Evolutionary conservation across 2,797 vertebrate genomes (phyloP), one percentile per base, ranked within the genome.

Genomic region (Macropodus opercularis): DNA sequence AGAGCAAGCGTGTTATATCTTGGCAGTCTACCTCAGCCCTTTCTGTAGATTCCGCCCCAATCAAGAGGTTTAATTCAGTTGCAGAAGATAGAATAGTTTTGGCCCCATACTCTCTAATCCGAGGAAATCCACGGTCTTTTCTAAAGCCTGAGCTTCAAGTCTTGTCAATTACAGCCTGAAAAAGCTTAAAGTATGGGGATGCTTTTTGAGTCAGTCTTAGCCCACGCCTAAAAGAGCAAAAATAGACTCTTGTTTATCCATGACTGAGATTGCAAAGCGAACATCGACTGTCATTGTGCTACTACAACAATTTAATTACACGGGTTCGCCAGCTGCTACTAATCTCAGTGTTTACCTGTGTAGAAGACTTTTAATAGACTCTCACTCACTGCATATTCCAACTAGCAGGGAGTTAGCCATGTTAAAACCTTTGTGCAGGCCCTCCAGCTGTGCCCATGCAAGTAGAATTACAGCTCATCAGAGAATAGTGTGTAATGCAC

Each of bases 101-200:
- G 75, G 75, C 76, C 76, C 76, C 76, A 74, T 50, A 15, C 50
- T 22, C 69, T 72, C 69, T 90, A 87, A 91, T 88, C 86, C 82
- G 72, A 64, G 74, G 63, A 86, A 90, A 89, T 91, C 80, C 80
- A 44, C 38, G 40, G 69, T 77, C 56, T 81, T 80, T 85, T 81
- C 65, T 52, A 72, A 70, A 80, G 85, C 75, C 71, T 51, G 71
- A 69, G 83, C 81, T 71, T 85, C 71, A 81, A 86, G 75, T 76
- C 54, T 77, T 86, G 76, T 88, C 86, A 91, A 86, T 89, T 87
- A 88, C 56, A 71, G 77, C 70, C 69, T 55, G 72, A 81, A 76
- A 77, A 72, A 77, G 77, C 79, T 80, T 69, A 86, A 79, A 82
- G 70, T 51, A 49, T 63, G 68, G 47, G 48, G 57, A 38, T 47